These are phyloP conservation scores for Pitta sordida DNA, from an alignment of 2,113 vertebrate genomes.

Conservation along the genomic window DNA sequence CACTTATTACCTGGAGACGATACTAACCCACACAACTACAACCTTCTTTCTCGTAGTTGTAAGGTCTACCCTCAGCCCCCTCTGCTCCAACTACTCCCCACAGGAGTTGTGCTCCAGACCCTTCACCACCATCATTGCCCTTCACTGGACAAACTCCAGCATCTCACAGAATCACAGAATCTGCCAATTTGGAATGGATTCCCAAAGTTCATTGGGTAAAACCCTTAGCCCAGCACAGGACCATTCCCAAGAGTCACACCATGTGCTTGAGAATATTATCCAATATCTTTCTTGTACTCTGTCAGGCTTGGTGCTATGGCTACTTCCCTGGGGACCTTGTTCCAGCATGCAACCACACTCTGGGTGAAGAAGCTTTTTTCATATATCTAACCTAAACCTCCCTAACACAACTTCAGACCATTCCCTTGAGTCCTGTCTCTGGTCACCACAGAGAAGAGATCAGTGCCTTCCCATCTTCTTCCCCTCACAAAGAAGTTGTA, in stretches of 20 bases:
- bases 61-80: not conserved
- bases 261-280: not conserved
- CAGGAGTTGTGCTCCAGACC: not conserved
- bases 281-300: not conserved
- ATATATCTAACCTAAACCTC: not conserved
- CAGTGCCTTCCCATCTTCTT: not conserved
- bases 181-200: not conserved
- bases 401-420: not conserved
- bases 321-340: not conserved
- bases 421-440: not conserved
- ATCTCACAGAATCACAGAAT: not conserved
- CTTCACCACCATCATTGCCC: accelerated
- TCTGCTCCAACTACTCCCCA: not conserved
- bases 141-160: not conserved
- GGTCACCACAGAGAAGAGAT: not conserved
- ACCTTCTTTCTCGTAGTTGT: not conserved
- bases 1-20: not conserved
- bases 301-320: not conserved
- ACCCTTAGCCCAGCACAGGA: not conserved
- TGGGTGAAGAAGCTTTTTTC: not conserved
- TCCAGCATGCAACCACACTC: not conserved
- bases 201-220: not conserved
- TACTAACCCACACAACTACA: too few relatives aligned
- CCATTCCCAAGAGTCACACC: not conserved
- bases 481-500: not conserved